Conservation (phyloP, 2,888 invertebrate genomes). For the Athalia circularis region DNA sequence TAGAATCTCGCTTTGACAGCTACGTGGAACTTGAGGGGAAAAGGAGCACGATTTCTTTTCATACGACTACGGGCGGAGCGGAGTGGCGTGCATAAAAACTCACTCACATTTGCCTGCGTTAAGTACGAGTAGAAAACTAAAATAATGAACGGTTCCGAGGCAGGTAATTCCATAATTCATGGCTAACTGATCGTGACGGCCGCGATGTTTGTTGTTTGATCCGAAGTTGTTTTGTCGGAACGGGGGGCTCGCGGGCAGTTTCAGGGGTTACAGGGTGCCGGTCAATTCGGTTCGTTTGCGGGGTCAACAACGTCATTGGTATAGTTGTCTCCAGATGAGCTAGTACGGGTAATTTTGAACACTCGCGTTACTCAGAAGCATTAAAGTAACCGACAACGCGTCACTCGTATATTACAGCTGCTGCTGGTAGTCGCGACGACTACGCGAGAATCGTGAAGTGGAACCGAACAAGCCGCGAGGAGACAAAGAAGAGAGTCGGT, state of each 20-base stretch:
- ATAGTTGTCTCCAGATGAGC: background rate
- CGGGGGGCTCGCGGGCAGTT: background rate
- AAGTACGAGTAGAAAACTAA: too few relatives aligned
- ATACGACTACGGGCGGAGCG: too few relatives aligned
- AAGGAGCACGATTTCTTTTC: too few relatives aligned
- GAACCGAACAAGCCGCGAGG: background rate
- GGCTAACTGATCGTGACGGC: too few relatives aligned
- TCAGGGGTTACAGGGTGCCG: conserved; percentile 27
- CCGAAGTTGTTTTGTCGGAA: background rate
- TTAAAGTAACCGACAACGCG: conserved; percentile 46
- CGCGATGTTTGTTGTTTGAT: background rate
- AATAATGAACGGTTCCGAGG: too few relatives aligned
- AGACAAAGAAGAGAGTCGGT: conserved; percentile 14
- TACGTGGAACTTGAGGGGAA: background rate
- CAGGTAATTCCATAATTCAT: too few relatives aligned
- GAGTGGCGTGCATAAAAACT: too few relatives aligned
- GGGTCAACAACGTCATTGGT: conserved; percentile 46
- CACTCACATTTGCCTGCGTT: too few relatives aligned
- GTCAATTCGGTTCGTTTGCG: conserved; percentile 46
- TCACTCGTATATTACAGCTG: conserved; percentile 29
- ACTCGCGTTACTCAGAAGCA: conserved; percentile 43
- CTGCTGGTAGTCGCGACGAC: background rate
- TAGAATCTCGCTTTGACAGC: background rate
- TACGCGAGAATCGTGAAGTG: background rate
- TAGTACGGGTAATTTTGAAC: background rate